Evolutionary conservation across 2,888 invertebrate genomes (phyloP), one percentile per base, ranked within the genome.

Genomic region (Bibio marci): DNA sequence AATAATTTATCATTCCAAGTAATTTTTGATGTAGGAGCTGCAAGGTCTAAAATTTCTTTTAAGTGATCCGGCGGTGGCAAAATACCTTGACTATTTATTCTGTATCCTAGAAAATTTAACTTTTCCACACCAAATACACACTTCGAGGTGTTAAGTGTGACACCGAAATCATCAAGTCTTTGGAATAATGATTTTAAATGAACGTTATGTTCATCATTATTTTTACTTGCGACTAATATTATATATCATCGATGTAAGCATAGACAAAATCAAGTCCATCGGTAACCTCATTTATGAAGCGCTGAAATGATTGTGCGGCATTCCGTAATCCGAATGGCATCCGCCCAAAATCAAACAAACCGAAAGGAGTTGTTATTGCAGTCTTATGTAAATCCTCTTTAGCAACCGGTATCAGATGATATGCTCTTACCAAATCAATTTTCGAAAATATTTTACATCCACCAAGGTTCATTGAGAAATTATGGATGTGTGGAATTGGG

Each of bases 321-420:
- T 55, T 54, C 1, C 48, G 30, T 0, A 54, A 45, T 2, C 51
- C 52, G 25, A 51, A 53, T 8, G 48, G 43, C 53, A 55, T 51
- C 8, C 33, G 15, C 1, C 45, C 18, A 38, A 48, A 53, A 43
- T 57, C 56, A 38, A 49, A 57, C 2, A 55, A 40, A 2, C 54
- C 55, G 41, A 56, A 55, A 1, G 52, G 49, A 5, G 53, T 53
- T 2, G 42, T 49, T 3, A 53, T 45, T 1, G 51, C 55, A 2
- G 56, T 55, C 42, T 59, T 55, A 1, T 28, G 44, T 6, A 52
- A 41, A 42, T 54, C 52, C 6, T 45, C 51, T 12, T 42, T 31
- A 3, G 41, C 43, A 3, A 58, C 47, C 6, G 52, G 52, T n/a
- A 60, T 52, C 33, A 56, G 54, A 36, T 50, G 45, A 38, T 48